phyloP scores from a whole-genome alignment of 2,113 vertebrate species.

The Vulpes vulpes region DNA sequence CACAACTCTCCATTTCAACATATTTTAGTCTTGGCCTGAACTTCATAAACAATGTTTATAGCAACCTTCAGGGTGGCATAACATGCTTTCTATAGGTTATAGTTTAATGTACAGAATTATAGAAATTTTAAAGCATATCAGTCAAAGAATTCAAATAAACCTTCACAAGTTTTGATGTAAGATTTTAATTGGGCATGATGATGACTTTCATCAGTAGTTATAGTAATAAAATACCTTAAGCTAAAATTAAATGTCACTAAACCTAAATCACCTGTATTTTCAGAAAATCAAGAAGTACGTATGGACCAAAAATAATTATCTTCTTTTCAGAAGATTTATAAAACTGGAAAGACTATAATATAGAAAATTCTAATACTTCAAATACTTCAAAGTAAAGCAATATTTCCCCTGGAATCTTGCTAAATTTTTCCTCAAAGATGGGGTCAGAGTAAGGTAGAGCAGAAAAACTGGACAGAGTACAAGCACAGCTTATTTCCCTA shows the following conservation, averaged over 20 bases:
- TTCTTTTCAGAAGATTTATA: conserved; percentile 47
- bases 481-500: background rate
- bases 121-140: conserved; percentile 81
- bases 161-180: conserved; percentile 78
- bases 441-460: background rate
- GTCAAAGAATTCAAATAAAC: conserved; percentile 81
- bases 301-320: conserved; percentile 54
- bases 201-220: conserved; percentile 64
- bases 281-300: conserved; percentile 41
- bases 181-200: conserved; percentile 72
- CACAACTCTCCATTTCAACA: conserved; percentile 88
- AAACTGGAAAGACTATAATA: conserved; percentile 47
- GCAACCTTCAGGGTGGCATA: conserved; percentile 88
- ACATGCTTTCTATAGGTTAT: conserved; percentile 80
- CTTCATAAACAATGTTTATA: conserved; percentile 92
- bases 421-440: background rate
- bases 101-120: conserved; percentile 84
- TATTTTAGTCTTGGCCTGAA: conserved; percentile 87
- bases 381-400: background rate
- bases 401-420: background rate
- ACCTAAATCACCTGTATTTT: conserved; percentile 64
- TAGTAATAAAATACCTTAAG: conserved; percentile 63
- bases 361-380: background rate
- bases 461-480: background rate
- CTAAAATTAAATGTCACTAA: conserved; percentile 61